Conservation (phyloP, 2,888 invertebrate genomes). For the Tortricodes alternella region DNA sequence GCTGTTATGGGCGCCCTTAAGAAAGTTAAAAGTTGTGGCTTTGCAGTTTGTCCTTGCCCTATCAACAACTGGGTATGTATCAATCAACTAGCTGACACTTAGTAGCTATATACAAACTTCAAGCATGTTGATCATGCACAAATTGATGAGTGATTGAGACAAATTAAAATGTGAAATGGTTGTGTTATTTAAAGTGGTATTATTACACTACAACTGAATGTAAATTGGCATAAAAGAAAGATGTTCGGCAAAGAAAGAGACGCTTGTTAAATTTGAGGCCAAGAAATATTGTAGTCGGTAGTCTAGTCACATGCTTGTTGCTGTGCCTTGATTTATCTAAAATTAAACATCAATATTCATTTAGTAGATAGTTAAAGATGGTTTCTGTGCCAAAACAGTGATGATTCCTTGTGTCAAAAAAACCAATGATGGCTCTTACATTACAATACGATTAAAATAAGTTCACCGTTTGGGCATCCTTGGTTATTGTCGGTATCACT, state of each 20-base stretch:
- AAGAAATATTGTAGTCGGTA: constrained; percentile 18
- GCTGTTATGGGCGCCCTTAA: not conserved
- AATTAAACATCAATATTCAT: not conserved
- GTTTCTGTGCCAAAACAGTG: constrained; percentile 24
- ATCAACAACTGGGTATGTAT: not conserved
- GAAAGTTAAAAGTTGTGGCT: no score
- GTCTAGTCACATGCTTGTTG: constrained; percentile 25
- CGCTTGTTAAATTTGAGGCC: not conserved
- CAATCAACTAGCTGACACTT: not conserved
- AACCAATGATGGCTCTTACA: no score
- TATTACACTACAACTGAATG: not conserved
- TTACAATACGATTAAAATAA: no score
- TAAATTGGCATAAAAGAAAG: not conserved
- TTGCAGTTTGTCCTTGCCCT: constrained; percentile 10
- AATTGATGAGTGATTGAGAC: no score
- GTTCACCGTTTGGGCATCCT: no score
- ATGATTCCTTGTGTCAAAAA: constrained; percentile 11
- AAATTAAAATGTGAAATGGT: not conserved
- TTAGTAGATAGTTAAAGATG: not conserved
- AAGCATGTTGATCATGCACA: not conserved
- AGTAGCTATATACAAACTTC: not conserved
- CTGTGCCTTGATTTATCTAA: constrained; percentile 25
- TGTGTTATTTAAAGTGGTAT: not conserved
- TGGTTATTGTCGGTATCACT: no score
- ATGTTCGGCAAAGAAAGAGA: not conserved